Conservation (phyloP, 2,113 vertebrate genomes). For the Xerus inauris region DNA sequence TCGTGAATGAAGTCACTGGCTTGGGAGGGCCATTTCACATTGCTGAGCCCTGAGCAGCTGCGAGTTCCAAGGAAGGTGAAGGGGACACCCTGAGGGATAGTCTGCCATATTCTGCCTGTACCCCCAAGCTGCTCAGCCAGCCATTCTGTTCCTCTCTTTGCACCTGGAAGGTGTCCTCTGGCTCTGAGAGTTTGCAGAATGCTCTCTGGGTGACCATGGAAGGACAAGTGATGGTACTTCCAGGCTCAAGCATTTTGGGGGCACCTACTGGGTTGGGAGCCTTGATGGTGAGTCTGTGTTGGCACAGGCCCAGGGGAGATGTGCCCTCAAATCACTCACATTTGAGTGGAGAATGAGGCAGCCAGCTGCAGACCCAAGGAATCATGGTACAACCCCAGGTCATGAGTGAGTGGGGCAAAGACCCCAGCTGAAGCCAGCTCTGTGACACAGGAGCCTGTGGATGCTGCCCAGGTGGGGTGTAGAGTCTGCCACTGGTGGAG, state of each 20-base stretch:
- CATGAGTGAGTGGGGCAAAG: background rate
- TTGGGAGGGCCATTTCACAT: slow-evolving; percentile 18
- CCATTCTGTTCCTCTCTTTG: background rate
- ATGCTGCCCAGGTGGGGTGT: no score
- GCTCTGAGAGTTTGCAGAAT: background rate
- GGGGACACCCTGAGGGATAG: background rate
- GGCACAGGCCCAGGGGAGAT: background rate
- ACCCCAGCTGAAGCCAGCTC: background rate
- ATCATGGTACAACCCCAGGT: background rate
- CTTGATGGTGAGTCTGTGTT: background rate
- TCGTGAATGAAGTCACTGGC: slow-evolving; percentile 55
- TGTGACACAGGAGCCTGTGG: background rate
- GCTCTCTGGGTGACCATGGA: background rate
- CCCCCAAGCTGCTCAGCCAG: background rate
- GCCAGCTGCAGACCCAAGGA: background rate
- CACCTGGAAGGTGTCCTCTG: background rate
- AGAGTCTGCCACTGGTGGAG: background rate
- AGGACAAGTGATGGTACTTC: background rate
- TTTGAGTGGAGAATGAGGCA: background rate
- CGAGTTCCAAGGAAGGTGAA: background rate
- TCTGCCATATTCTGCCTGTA: background rate
- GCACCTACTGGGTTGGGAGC: background rate
- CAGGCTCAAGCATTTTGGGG: background rate
- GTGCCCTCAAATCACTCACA: background rate
- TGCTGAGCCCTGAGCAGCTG: background rate